phyloP scores from a whole-genome alignment of 2,888 invertebrate genomes.

The Chaitophorus viminalis region DNA sequence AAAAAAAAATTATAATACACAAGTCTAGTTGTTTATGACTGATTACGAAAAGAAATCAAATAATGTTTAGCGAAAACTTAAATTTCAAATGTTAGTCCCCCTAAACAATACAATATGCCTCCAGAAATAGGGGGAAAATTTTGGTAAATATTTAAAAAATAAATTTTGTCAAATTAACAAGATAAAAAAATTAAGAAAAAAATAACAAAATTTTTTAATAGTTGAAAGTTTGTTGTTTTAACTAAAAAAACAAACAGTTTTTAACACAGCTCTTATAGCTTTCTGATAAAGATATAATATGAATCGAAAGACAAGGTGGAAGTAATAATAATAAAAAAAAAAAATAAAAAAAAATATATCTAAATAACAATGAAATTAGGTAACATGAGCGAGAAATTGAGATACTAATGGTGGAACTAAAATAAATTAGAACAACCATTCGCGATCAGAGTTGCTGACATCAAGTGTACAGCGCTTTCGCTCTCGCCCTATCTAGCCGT shows the following conservation, averaged over 20 bases:
- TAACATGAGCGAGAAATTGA: conserved; percentile 62
- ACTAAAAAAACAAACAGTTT: conserved; percentile 55
- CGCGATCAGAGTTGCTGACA: conserved; percentile 56
- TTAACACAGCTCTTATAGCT: conserved; percentile 60
- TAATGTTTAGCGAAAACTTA: conserved; percentile 59
- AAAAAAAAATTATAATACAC: conserved; percentile 61
- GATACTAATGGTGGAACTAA: conserved; percentile 50
- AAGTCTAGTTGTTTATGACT: conserved; percentile 61
- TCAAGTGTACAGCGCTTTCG: conserved; percentile 52
- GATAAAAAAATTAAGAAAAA: conserved; percentile 60
- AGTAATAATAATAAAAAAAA: conserved; percentile 59
- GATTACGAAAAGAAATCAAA: conserved; percentile 61
- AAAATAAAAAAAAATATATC: conserved; percentile 61
- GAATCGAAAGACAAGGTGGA: conserved; percentile 61
- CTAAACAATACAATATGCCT: conserved; percentile 62
- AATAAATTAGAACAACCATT: conserved; percentile 49
- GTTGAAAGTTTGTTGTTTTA: conserved; percentile 33
- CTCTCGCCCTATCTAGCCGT: conserved; percentile 55
- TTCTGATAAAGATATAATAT: conserved; percentile 61
- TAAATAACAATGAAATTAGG: conserved; percentile 62
- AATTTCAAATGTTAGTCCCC: conserved; percentile 56
- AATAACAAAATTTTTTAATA: conserved; percentile 56
- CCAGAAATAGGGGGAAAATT: conserved; percentile 62
- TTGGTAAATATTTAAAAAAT: conserved; percentile 53
- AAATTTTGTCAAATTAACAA: conserved; percentile 60